Conservation (phyloP, 2,888 invertebrate genomes). For the Rotaria macrura region DNA sequence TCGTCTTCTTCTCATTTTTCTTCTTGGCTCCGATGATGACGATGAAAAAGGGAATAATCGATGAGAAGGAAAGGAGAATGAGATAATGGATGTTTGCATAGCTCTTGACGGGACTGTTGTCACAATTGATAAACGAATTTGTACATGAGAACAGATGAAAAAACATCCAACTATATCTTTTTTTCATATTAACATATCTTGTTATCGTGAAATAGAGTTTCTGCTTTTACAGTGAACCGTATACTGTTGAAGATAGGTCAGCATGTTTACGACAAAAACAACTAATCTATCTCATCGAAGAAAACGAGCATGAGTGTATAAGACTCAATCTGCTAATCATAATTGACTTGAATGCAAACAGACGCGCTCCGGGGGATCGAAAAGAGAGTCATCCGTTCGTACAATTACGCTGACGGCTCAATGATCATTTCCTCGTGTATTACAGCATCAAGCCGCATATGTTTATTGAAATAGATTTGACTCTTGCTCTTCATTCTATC, state of each 20-base stretch:
- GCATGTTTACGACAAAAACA: background rate
- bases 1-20: background rate
- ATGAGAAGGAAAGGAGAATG: background rate
- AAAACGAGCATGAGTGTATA: background rate
- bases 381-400: background rate
- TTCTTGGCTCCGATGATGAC: background rate
- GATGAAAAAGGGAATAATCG: background rate
- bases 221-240: background rate
- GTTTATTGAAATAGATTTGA: background rate
- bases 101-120: background rate
- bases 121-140: background rate
- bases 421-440: background rate
- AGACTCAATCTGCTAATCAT: background rate
- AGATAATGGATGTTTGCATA: background rate
- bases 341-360: background rate
- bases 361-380: background rate
- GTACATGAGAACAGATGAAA: slow-evolving; percentile 12
- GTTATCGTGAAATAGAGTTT: background rate
- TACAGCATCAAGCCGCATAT: background rate
- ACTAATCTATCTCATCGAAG: background rate
- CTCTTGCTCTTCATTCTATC: background rate
- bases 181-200: background rate
- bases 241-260: background rate
- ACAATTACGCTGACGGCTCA: background rate
- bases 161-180: background rate